Conservation (phyloP, 1,140 invertebrate species). For the Drosophila arizonae region DNA sequence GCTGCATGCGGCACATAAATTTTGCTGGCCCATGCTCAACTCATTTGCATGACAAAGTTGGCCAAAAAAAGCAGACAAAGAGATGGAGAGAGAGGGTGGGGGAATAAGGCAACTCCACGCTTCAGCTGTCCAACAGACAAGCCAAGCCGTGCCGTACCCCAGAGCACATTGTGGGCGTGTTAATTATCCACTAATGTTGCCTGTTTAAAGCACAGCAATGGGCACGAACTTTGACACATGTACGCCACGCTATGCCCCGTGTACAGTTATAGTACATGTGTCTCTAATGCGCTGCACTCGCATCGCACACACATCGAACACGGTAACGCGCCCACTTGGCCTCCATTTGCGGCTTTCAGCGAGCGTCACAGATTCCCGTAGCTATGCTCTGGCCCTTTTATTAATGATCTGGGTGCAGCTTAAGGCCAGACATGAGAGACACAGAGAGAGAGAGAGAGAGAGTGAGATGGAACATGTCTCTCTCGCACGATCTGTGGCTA, state of each 20-base stretch:
- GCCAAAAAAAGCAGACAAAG: slow-evolving; percentile 52
- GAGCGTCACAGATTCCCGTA: slow-evolving; percentile 5
- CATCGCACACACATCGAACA: too few species aligned
- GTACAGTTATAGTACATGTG: slow-evolving; percentile 2
- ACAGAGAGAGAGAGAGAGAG: not conserved
- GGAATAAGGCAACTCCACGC: too few species aligned
- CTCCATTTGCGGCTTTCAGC: slow-evolving; percentile 22
- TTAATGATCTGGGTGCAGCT: slow-evolving; percentile 56
- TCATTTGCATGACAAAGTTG: slow-evolving; percentile 80
- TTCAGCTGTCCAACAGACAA: too few species aligned
- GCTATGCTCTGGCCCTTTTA: slow-evolving; percentile 35
- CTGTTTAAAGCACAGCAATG: slow-evolving; percentile 46
- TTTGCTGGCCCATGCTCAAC: slow-evolving; percentile 51
- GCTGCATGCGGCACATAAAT: slow-evolving; percentile 57
- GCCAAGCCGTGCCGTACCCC: not conserved
- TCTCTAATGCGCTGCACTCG: slow-evolving; percentile 6
- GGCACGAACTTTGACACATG: slow-evolving; percentile 65
- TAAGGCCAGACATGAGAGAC: slow-evolving; percentile 9
- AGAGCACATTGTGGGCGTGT: slow-evolving; percentile 63
- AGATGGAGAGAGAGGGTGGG: too few species aligned
- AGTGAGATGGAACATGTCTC: too few species aligned
- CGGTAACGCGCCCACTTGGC: slow-evolving; percentile 36
- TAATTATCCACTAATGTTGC: slow-evolving; percentile 79
- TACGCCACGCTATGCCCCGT: not conserved
- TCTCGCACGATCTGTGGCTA: slow-evolving; percentile 27